Percentiles rank a stretch among this genome's conserved stretches.
Conservation (phyloP, 1,140 invertebrate species). For the Marisa cornuarietis region DNA sequence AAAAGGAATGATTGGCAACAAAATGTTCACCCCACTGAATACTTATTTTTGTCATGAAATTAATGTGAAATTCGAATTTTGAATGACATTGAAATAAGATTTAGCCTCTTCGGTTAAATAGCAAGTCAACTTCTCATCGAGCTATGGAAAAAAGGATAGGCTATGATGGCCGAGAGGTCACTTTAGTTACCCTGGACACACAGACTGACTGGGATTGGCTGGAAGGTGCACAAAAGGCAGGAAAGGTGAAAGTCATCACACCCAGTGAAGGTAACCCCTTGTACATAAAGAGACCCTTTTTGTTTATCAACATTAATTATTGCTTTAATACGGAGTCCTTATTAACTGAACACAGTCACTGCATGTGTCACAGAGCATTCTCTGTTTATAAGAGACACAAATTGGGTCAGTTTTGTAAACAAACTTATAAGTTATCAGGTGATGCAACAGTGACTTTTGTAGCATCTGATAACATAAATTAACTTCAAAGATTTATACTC, state of each 20-base stretch:
- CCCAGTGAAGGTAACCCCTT: constrained; percentile 15
- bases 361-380: too few species aligned
- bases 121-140: constrained; percentile 9
- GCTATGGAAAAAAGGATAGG: constrained; percentile 30
- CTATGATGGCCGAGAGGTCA: constrained; percentile 48
- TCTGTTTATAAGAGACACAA: too few species aligned
- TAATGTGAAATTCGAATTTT: too few species aligned
- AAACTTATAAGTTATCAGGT: too few species aligned
- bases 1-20: background rate
- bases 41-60: background rate
- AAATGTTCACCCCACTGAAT: background rate
- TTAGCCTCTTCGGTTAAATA: background rate
- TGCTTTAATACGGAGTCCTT: too few species aligned
- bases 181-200: constrained; percentile 49
- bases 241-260: constrained; percentile 3
- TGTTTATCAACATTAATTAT: too few species aligned
- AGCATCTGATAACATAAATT: too few species aligned
- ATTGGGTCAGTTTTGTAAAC: too few species aligned
- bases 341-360: too few species aligned
- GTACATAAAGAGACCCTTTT: too few species aligned
- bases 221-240: constrained; percentile 33
- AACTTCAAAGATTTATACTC: too few species aligned
- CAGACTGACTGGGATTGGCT: constrained; percentile 63
- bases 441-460: too few species aligned
- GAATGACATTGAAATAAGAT: background rate